phyloP scores from a whole-genome alignment of 2,113 vertebrate species.

The Daboia siamensis region DNA sequence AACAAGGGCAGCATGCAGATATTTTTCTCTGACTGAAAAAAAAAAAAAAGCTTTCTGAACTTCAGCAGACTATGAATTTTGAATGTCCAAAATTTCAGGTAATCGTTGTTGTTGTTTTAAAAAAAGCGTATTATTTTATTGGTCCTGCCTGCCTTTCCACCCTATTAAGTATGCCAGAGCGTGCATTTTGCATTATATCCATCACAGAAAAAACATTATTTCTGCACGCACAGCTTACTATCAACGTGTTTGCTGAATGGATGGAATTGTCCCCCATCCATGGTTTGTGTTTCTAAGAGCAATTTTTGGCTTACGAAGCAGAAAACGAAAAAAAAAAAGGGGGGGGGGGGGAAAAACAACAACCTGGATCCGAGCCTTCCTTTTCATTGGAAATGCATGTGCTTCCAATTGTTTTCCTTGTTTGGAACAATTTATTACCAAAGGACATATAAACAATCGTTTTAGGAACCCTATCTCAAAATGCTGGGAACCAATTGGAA shows the following conservation, averaged over 20 bases:
- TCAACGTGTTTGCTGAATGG: slow-evolving; percentile 4
- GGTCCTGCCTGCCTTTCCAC: neutral
- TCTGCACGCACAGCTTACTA: neutral
- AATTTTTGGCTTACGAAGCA: neutral
- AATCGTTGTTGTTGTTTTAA: neutral
- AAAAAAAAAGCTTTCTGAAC: neutral
- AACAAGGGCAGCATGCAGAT: neutral
- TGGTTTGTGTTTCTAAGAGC: neutral
- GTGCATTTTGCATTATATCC: slow-evolving; percentile 2
- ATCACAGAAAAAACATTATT: slow-evolving; percentile 9
- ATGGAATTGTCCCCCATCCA: neutral
- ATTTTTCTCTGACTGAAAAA: neutral
- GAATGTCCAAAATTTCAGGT: neutral
- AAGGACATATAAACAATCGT: neutral
- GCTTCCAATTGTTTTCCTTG: neutral
- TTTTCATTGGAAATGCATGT: neutral
- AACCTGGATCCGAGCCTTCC: neutral
- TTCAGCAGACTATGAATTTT: neutral
- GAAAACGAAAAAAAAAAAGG: neutral
- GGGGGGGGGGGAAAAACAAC: no score
- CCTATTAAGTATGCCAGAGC: neutral
- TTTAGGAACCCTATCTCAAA: neutral
- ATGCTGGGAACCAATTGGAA: neutral
- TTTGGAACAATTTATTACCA: neutral
- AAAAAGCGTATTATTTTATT: neutral